Evolutionary conservation across 23 tunicate species (phyloP), one percentile per base, ranked within the genome.

Genomic region (Pegea sp.): DNA sequence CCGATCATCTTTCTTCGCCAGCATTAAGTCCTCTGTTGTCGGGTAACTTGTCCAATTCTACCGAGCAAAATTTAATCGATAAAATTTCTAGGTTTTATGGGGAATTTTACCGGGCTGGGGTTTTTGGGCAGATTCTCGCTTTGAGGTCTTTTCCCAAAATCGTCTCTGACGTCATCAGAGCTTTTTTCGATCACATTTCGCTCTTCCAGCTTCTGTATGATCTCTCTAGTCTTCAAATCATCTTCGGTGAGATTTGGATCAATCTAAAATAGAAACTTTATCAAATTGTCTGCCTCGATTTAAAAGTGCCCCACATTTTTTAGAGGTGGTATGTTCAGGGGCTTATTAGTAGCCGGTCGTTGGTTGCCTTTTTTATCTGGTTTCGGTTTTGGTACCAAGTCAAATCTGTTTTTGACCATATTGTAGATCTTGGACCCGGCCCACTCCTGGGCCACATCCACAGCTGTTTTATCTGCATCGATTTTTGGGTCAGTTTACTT

Each of bases 361-460:
- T 61, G 30, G 51, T 68, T 67, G 31, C 65, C 60, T 31, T 77
- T 65, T 23, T 80, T 72, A 31, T 84, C 84, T 44, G 64, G 68
- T 64, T 84, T 84, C 21, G 84, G 95, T 52, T 84, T 84, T 5
- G 95, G 95, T 23, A 84, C 84, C n/a, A 76, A 76, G 46, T 84
- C 95, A 27, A 59, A 74, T 26, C 66, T 72, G 22, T 84, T 76
- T 63, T 84, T 84, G 0, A 84, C 71, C 75, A 84, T 68, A 33
- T 54, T 24, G 49, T 73, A 84, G 16, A 84, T 64, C 42, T 74
- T 67, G 3, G 38, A 49, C 42, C 60, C 64, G 2, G 69, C 95
- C 95, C 95, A 84, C 33, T 84, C 95, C 30, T 77, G 29, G 6
- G 95, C 95, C 20, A 84, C 86, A 74, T 84, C 95, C 30, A 84